Evolutionary conservation across 2,797 vertebrate species (phyloP).

Genomic region (Neoniphon sammara): DNA sequence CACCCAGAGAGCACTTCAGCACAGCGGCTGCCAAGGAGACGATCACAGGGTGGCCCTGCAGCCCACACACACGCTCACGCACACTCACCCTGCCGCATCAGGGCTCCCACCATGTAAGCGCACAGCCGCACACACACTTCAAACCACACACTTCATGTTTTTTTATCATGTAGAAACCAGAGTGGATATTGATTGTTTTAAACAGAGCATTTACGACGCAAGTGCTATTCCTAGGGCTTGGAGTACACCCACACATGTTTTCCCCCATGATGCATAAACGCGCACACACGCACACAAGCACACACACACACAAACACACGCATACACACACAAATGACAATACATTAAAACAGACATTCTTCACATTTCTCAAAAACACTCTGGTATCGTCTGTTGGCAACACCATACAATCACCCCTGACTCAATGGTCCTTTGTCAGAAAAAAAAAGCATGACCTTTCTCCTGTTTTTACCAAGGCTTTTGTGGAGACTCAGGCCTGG

Average conservation of each 20-base stretch:
- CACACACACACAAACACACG: slow-evolving; percentile 36
- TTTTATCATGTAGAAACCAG: slow-evolving; percentile 57
- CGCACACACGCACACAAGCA: slow-evolving; percentile 24
- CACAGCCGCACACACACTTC: slow-evolving; percentile 32
- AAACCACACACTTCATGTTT: slow-evolving; percentile 48
- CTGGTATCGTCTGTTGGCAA: slow-evolving; percentile 53
- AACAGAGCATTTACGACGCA: slow-evolving; percentile 78
- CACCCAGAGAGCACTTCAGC: slow-evolving; percentile 76
- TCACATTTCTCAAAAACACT: slow-evolving; percentile 56
- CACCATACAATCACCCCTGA: slow-evolving; percentile 47
- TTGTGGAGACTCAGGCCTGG: slow-evolving; percentile 26
- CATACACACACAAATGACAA: slow-evolving; percentile 37
- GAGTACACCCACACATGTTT: slow-evolving; percentile 73
- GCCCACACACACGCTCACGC: slow-evolving; percentile 81
- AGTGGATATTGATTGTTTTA: slow-evolving; percentile 81
- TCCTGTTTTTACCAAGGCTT: slow-evolving; percentile 36
- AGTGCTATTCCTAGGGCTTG: slow-evolving; percentile 73
- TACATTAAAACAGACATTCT: slow-evolving; percentile 61
- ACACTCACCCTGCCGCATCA: slow-evolving; percentile 70
- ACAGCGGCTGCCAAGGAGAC: slow-evolving; percentile 78
- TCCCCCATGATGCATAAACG: slow-evolving; percentile 43
- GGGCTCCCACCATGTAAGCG: slow-evolving; percentile 50
- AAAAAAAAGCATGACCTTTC: slow-evolving; percentile 47
- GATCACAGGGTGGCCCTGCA: slow-evolving; percentile 78
- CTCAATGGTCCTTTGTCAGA: slow-evolving; percentile 52